Evolutionary conservation across 2,797 vertebrate species (phyloP).

Genomic region (Arnoldichthys spilopterus): DNA sequence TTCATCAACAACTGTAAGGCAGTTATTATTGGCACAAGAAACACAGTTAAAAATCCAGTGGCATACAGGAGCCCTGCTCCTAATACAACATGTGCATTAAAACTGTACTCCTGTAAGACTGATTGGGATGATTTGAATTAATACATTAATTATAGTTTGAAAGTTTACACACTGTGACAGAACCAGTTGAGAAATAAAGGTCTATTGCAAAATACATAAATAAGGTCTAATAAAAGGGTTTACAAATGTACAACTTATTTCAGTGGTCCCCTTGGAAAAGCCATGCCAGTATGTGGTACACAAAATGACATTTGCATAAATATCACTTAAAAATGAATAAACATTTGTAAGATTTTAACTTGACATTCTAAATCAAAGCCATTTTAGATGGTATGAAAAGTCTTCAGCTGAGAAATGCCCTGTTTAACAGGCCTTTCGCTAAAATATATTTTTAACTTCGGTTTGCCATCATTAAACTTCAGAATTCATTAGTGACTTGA

Average conservation of each 20-base stretch:
- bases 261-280: not conserved
- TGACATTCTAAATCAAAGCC: not conserved
- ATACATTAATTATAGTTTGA: not conserved
- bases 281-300: too few relatives aligned
- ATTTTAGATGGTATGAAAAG: not conserved
- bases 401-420: not conserved
- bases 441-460: not conserved
- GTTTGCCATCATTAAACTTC: not conserved
- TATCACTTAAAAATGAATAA: not conserved
- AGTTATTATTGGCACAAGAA: slow-evolving; percentile 68
- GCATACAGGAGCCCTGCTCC: not conserved
- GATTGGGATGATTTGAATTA: not conserved
- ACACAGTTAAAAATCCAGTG: slow-evolving; percentile 2
- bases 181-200: not conserved
- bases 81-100: not conserved
- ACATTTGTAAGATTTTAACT: not conserved
- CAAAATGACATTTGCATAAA: too few relatives aligned
- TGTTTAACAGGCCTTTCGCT: not conserved
- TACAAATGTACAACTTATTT: not conserved
- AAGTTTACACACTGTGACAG: slow-evolving; percentile 1
- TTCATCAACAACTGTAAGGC: slow-evolving; percentile 48
- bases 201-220: not conserved
- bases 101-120: not conserved
- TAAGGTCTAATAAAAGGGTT: not conserved
- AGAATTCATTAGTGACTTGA: not conserved